Base-by-base conservation (phyloP, 2,888 invertebrate genomes). In the Megalurothrips usitatus region DNA sequence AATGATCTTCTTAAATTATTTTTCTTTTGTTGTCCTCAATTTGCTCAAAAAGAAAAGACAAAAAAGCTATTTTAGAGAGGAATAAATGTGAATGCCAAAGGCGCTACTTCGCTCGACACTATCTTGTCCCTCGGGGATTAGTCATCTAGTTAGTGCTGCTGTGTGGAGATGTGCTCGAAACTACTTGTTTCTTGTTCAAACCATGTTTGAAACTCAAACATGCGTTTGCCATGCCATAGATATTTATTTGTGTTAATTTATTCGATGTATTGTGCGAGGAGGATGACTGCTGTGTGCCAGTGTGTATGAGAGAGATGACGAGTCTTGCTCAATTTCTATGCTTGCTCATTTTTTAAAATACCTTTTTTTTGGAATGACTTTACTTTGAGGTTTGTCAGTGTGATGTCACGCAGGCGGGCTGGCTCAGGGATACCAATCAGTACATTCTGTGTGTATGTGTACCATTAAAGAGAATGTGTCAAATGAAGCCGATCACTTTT, bases 241-340 rank as follows among this genome's bases (percentile, higher is more conserved):
- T 75, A 75, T 75, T 75, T 75, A 75, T 75, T 75, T 75, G 68
- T 75, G 68, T 75, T 75, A 75, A 75, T 75, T 75, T 75, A 75
- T 75, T 75, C 68, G 68, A 75, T 75, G 68, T 75, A 75, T 75
- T 75, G 68, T 75, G 68, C n/a, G 68, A 75, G 26, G 26, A 75
- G 68, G 68, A 75, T 75, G 68, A 75, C 68, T 75, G 68, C 68
- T 75, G 68, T 75, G 68, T 75, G 68, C 68, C 68, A 75, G 68
- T 75, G 68, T 75, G 68, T 75, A 75, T 75, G 68, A 75, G 26
- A 75, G 68, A 75, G 68, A 75, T 75, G 68, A 75, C 68, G 26
- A 75, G 68, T 75, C 68, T 75, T 75, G 68, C 68, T 75, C 68
- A 75, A 75, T 75, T 75, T 75, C 68, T 75, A 75, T 75, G 68